A percentile compares a stretch with the other conserved stretches of the same genome.
Conservation (phyloP, 1,140 invertebrate genomes). For the Conus ventricosus region DNA sequence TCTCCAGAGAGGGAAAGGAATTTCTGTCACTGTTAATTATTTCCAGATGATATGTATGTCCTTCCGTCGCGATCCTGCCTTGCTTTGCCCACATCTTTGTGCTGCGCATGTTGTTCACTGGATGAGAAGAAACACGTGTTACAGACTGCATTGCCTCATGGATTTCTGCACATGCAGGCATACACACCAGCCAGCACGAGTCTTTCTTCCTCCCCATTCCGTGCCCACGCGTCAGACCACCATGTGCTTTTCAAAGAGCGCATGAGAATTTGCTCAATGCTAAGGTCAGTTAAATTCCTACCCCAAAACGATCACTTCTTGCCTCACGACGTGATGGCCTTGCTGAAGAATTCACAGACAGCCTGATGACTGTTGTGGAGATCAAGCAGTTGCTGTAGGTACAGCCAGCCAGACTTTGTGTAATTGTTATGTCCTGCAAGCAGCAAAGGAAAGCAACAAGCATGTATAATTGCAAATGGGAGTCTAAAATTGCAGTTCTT, state of each 20-base stretch:
- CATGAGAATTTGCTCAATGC: conserved; percentile 62
- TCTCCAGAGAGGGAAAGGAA: conserved; percentile 40
- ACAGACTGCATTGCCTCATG: conserved; percentile 52
- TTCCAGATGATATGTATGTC: conserved; percentile 36
- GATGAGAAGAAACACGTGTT: conserved; percentile 43
- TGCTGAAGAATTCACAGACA: too few relatives aligned
- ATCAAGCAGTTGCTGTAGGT: conserved; percentile 74
- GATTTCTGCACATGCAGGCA: conserved; percentile 50
- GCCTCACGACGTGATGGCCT: conserved; percentile 53
- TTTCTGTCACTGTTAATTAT: conserved; percentile 40
- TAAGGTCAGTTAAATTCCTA: conserved; percentile 71
- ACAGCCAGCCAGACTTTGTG: too few relatives aligned
- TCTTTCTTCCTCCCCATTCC: conserved; percentile 53
- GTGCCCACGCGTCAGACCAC: conserved; percentile 50
- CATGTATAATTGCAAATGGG: conserved; percentile 48
- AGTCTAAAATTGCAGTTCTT: conserved; percentile 52
- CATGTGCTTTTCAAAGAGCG: conserved; percentile 58
- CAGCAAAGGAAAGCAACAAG: conserved; percentile 74
- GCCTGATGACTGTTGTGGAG: conserved; percentile 48
- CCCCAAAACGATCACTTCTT: conserved; percentile 71
- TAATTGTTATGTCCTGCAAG: conserved; percentile 74
- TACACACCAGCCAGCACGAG: conserved; percentile 49
- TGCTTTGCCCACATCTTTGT: not conserved
- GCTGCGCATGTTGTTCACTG: conserved; percentile 47
- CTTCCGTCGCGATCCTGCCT: conserved; percentile 44